Evolutionary conservation across 2,113 vertebrate species (phyloP).

Genomic region (Hyaena hyaena): DNA sequence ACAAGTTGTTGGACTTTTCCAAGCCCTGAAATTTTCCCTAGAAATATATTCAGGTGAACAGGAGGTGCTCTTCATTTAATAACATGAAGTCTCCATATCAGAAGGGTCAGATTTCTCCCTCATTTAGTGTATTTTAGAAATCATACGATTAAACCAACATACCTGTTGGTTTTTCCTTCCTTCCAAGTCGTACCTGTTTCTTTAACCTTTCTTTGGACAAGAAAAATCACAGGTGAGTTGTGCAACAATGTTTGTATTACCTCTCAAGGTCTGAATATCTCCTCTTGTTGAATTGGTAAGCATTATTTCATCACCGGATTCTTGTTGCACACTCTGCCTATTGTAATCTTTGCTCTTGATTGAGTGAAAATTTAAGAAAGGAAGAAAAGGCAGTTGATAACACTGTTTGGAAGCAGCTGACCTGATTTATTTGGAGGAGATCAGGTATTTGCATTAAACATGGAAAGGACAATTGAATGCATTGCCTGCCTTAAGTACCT

Average conservation of each 20-base stretch:
- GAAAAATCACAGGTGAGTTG: neutral
- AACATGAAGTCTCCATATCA: neutral
- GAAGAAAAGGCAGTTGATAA: slow-evolving; percentile 4
- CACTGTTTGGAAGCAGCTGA: neutral
- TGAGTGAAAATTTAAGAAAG: neutral
- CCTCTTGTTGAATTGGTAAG: neutral
- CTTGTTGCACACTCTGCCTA: neutral
- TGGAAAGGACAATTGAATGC: neutral
- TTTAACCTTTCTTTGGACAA: slow-evolving; percentile 49
- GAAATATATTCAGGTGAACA: neutral
- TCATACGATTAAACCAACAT: neutral
- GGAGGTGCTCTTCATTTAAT: neutral
- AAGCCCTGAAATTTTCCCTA: neutral
- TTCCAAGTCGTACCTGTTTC: neutral
- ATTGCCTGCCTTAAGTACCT: neutral
- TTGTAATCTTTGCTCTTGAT: neutral
- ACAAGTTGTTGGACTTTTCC: neutral
- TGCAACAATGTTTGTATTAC: neutral
- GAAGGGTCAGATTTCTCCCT: neutral
- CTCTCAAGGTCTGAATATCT: neutral
- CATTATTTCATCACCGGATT: neutral
- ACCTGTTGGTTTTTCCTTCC: slow-evolving; percentile 24
- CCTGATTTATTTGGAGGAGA: slow-evolving; percentile 5
- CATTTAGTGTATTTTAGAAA: slow-evolving; percentile 25
- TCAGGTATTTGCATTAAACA: slow-evolving; percentile 31